Evolutionary conservation across 2,888 invertebrate genomes (phyloP), one percentile per base, ranked within the genome.

Genomic region (Ectobius pallidus): DNA sequence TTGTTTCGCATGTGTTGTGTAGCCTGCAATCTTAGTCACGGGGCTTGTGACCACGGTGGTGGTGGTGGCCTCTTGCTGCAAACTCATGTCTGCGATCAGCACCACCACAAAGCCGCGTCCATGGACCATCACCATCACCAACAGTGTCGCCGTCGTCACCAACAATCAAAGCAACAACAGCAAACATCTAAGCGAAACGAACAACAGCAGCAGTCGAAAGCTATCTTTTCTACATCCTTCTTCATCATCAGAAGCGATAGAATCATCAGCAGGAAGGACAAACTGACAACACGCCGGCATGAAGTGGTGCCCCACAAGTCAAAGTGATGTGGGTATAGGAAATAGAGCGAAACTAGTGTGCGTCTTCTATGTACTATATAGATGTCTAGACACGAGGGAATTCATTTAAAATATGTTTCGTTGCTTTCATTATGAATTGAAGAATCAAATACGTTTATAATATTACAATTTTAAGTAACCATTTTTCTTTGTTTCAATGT

Each of bases 271-370:
- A 30, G 30, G 58, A 58, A 16, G 11, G 46, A 27, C 16, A 18
- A 65, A 65, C 46, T 65, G 65, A 65, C 65, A 18, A 46, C 16
- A 62, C 39, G 4, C 18, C 44, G 30, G 7, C 42, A 65, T 65
- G 65, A 65, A 44, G 65, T 46, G 65, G 42, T 30, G 30, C 25
- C 2, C 9, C 6, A 14, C 14, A 25, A 25, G 20, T 16, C 58
- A 14, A 46, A 65, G 65, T 65, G 65, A 65, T 65, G 65, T 65
- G 65, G 30, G 42, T 42, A 42, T 20, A 16, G 39, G 22, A 42
- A 42, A 14, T 11, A 20, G 52, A 6, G 4, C 3, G 20, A 16
- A 22, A 6, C 22, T 52, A 52, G 11, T 22, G 4, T 52, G 58
- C 11, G 34, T 34, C 7, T 34, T 34, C 11, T 34, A 34, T 34